Percentiles rank a stretch among this genome's conserved stretches.
These are phyloP conservation scores for Hypsibius dujardini DNA, from an alignment of 1,140 invertebrate genomes.

Conservation along the genomic window DNA sequence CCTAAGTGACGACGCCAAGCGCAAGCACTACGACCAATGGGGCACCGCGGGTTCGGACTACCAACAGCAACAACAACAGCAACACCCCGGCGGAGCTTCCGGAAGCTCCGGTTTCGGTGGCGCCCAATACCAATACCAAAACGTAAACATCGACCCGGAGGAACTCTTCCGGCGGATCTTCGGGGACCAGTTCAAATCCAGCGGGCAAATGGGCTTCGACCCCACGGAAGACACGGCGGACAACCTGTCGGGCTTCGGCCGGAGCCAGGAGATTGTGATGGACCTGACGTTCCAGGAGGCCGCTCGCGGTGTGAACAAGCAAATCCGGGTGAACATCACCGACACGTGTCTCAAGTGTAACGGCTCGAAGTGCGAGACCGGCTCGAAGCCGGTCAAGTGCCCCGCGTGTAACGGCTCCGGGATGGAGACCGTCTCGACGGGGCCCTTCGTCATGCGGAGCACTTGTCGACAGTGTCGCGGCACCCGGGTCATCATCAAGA, in stretches of 20 bases:
- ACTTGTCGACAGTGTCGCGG: conserved; percentile 87
- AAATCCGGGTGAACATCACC: conserved; percentile 71
- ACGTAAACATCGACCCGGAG: conserved; percentile 90
- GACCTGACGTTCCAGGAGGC: conserved; percentile 86
- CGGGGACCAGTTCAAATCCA: conserved; percentile 29
- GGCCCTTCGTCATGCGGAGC: conserved; percentile 89
- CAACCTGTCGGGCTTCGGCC: not conserved
- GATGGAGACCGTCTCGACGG: conserved; percentile 69
- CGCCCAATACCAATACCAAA: too few relatives aligned
- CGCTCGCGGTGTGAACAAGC: conserved; percentile 82
- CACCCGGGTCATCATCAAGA: conserved; percentile 59
- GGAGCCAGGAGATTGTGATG: conserved; percentile 48
- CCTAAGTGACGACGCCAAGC: conserved; percentile 71
- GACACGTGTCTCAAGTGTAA: conserved; percentile 76
- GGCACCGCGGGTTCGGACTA: conserved; percentile 47
- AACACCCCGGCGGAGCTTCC: too few relatives aligned
- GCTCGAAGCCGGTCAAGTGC: conserved; percentile 68
- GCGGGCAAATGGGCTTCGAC: not conserved
- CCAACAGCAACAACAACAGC: too few relatives aligned
- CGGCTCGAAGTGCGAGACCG: conserved; percentile 63
- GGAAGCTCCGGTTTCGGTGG: conserved; percentile 32
- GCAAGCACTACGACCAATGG: conserved; percentile 80
- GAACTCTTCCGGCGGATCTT: conserved; percentile 61
- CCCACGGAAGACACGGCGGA: not conserved
- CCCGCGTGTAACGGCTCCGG: conserved; percentile 91